phyloP scores from a whole-genome alignment of 35 echinoderm and acorn worm genomes.

The Ophiothrix spiculata region DNA sequence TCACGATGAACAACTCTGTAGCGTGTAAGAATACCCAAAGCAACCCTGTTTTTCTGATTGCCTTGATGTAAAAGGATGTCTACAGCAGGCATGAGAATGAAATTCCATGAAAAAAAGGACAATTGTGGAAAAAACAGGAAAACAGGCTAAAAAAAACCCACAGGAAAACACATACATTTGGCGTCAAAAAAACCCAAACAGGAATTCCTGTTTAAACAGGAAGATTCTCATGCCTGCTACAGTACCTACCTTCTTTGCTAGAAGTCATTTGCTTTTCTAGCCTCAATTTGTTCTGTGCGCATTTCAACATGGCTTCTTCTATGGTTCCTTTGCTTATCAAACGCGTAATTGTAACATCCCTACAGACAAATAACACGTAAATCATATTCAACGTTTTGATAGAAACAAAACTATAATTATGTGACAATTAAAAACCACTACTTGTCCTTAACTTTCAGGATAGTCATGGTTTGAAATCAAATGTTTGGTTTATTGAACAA shows the following conservation, averaged over 20 bases:
- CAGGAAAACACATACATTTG: no score
- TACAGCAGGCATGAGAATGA: not conserved
- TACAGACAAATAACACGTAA: no score
- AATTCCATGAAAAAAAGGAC: not conserved
- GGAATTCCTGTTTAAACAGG: not conserved
- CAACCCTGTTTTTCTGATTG: no score
- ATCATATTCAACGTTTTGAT: no score
- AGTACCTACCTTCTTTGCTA: constrained; percentile 21
- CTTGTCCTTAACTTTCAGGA: no score
- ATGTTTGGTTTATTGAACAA: no score
- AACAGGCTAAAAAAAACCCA: not conserved
- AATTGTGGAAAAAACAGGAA: not conserved
- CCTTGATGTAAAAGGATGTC: not conserved
- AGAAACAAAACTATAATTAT: no score
- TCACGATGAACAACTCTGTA: no score
- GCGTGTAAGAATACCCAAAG: no score
- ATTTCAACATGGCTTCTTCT: constrained; percentile 79
- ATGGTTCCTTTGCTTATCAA: constrained; percentile 80
- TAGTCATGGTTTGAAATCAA: no score
- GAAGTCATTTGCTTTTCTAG: constrained; percentile 88
- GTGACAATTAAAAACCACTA: no score
- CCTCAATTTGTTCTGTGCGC: constrained; percentile 76
- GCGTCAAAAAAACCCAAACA: not conserved
- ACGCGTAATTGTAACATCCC: constrained; percentile 76
- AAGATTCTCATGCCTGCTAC: no score